phyloP scores from a whole-genome alignment of 2,113 vertebrate genomes.

The Lipotes vexillifer region DNA sequence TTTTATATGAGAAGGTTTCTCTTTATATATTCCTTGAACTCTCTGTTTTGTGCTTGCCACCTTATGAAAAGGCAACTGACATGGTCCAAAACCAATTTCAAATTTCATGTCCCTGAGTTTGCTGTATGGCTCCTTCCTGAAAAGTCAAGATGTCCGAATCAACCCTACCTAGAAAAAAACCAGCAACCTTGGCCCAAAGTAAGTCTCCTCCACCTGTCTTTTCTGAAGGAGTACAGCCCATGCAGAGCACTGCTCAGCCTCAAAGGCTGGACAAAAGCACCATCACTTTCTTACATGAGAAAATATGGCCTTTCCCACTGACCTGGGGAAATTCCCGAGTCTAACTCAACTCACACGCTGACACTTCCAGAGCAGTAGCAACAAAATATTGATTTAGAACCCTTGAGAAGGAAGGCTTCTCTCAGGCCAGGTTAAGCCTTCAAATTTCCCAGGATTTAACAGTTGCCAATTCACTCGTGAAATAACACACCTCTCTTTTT shows the following conservation, averaged over 20 bases:
- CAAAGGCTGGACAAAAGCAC: not conserved
- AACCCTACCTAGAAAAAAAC: not conserved
- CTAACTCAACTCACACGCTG: not conserved
- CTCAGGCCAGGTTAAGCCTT: not conserved
- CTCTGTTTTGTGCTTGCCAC: not conserved
- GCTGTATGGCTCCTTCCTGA: not conserved
- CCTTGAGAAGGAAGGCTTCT: not conserved
- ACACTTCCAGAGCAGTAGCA: not conserved
- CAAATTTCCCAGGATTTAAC: not conserved
- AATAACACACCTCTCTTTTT: conserved; percentile 16
- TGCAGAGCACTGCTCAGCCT: not conserved
- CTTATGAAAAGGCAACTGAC: not conserved
- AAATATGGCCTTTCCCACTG: not conserved
- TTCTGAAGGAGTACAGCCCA: not conserved
- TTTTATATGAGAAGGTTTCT: not conserved
- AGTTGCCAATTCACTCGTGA: not conserved
- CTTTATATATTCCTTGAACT: not conserved
- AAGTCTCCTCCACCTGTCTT: not conserved
- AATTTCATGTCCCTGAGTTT: not conserved
- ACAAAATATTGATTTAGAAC: not conserved
- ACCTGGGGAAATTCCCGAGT: not conserved
- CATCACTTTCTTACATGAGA: not conserved
- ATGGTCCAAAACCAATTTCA: not conserved
- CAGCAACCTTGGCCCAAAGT: not conserved
- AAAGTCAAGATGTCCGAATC: not conserved